Evolutionary conservation across 2,797 vertebrate species (phyloP).

Genomic region (Aulostomus chinensis): DNA sequence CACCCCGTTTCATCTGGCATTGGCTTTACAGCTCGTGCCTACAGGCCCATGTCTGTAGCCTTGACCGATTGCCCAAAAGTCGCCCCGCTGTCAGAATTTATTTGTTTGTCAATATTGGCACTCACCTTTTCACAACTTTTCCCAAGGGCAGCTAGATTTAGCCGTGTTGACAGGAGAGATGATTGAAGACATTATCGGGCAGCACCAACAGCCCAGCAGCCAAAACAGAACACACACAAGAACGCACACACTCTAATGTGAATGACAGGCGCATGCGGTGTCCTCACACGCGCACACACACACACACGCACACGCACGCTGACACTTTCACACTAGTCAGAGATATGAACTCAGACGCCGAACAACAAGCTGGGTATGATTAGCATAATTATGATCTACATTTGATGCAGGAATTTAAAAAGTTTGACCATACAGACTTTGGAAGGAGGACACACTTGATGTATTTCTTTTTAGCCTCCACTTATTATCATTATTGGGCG

Average conservation of each 20-base stretch:
- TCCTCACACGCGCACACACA: not conserved
- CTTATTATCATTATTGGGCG: slow-evolving; percentile 7
- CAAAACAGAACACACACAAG: slow-evolving; percentile 70
- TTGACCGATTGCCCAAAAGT: slow-evolving; percentile 77
- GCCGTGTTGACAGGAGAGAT: slow-evolving; percentile 79
- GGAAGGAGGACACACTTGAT: slow-evolving; percentile 35
- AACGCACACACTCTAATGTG: slow-evolving; percentile 51
- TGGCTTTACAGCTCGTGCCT: slow-evolving; percentile 54
- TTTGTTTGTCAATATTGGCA: slow-evolving; percentile 85
- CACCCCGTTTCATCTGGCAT: slow-evolving; percentile 49
- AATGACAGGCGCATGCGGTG: slow-evolving; percentile 48
- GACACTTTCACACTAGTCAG: slow-evolving; percentile 12
- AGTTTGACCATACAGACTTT: slow-evolving; percentile 27
- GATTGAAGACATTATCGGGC: slow-evolving; percentile 86
- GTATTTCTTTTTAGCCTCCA: slow-evolving; percentile 9
- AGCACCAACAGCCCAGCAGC: slow-evolving; percentile 74
- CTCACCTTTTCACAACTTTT: slow-evolving; percentile 83
- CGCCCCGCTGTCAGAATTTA: slow-evolving; percentile 79
- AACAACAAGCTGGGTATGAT: slow-evolving; percentile 45
- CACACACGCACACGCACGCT: not conserved
- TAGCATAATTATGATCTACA: slow-evolving; percentile 61
- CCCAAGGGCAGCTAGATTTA: slow-evolving; percentile 84
- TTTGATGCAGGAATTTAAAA: slow-evolving; percentile 39
- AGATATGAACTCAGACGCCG: slow-evolving; percentile 52
- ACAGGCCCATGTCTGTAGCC: slow-evolving; percentile 63